Evolutionary conservation across 2,888 invertebrate genomes (phyloP), one percentile per base, ranked within the genome.

Genomic region (Mythimna lalbum): DNA sequence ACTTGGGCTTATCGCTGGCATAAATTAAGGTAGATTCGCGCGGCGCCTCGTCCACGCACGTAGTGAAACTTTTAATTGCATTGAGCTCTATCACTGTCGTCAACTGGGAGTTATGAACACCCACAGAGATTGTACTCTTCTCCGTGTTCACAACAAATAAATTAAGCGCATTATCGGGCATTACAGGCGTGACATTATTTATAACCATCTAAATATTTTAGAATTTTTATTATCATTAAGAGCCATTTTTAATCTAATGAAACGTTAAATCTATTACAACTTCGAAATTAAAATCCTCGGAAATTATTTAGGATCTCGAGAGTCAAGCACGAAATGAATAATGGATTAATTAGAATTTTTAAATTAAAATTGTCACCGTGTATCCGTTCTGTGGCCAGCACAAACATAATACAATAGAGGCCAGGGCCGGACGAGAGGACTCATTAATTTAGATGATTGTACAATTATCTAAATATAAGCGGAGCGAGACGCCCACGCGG

Each of bases 381-480:
- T 92, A 92, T 93, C 92, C 91, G 91, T 86, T 89, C 84, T 86
- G 85, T 86, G 90, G 89, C 87, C 89, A 90, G 89, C 90, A 90
- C 89, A 91, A 93, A 94, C 91, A 92, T 92, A 93, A 94, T 92
- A 95, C 92, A 95, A 95, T 94, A 92, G 93, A 93, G 90, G 90
- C 90, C 91, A 92, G 93, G 88, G 92, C 95, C 95, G 96, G 95
- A 95, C 95, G 95, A 93, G 93, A 93, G 93, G 90, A 94, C 95
- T 96, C 96, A 95, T 96, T 96, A 96, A 96, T 96, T 96, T 96
- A 96, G 96, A 96, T 95, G 96, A 96, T 96, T 96, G 96, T 96
- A 96, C 96, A 96, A 96, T 96, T 96, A 96, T 96, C 96, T 96
- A 96, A 96, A 96, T 95, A 95, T 96, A 96, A 96, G 94, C 95